These are phyloP conservation scores for Machimus rusticus DNA, from an alignment of 2,888 invertebrate genomes.

Conservation along the genomic window DNA sequence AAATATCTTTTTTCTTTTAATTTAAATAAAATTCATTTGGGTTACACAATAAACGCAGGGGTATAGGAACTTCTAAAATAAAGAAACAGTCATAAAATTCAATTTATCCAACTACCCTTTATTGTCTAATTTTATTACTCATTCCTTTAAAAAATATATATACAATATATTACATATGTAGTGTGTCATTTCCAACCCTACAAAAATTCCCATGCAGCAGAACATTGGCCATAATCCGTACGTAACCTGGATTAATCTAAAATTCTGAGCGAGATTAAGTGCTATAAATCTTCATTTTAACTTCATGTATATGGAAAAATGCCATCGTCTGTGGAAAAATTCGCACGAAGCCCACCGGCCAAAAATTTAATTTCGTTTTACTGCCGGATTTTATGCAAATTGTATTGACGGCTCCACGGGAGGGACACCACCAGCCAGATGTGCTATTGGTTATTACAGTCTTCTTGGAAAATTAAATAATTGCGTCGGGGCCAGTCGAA, in stretches of 20 bases:
- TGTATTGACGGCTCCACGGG: neutral
- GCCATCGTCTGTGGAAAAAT: neutral
- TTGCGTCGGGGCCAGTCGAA: neutral
- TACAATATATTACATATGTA: neutral
- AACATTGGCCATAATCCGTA: neutral
- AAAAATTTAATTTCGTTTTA: neutral
- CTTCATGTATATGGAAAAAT: conserved; percentile 21
- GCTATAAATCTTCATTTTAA: conserved; percentile 29
- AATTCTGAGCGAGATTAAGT: conserved; percentile 11
- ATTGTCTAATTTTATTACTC: neutral
- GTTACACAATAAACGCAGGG: too few relatives aligned
- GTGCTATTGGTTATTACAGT: neutral
- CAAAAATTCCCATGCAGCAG: neutral
- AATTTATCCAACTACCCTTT: neutral
- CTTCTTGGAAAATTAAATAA: neutral
- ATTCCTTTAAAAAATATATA: neutral
- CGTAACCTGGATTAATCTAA: conserved; percentile 5
- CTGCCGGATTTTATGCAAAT: neutral
- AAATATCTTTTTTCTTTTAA: too few relatives aligned
- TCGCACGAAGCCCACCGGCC: neutral
- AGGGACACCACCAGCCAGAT: neutral
- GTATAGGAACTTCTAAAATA: too few relatives aligned
- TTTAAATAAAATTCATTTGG: too few relatives aligned
- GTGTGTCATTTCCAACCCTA: neutral
- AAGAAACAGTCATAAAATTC: neutral